phyloP scores from a whole-genome alignment of 2,113 vertebrate species.

The Cyphomyrus discorhynchus region DNA sequence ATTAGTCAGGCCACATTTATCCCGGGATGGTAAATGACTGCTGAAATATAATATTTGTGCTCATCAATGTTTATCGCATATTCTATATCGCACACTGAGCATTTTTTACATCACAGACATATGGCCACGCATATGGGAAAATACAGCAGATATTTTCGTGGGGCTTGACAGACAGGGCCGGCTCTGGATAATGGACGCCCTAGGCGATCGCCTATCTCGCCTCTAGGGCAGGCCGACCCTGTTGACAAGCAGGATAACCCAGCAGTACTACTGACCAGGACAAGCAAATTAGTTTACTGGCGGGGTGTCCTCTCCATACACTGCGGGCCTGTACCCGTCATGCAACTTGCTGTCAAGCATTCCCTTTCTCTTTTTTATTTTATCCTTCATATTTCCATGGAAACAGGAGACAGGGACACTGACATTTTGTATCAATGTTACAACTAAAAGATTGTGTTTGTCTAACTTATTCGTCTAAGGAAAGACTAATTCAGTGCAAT shows the following conservation, averaged over 20 bases:
- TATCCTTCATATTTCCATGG: background rate
- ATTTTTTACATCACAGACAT: background rate
- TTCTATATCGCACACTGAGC: background rate
- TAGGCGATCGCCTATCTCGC: background rate
- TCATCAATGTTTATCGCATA: background rate
- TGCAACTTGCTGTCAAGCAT: background rate
- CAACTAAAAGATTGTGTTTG: background rate
- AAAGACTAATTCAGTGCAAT: background rate
- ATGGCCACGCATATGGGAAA: background rate
- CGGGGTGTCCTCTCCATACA: background rate
- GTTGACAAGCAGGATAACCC: background rate
- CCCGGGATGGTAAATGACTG: background rate
- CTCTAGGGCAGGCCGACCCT: background rate
- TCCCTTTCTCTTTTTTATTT: background rate
- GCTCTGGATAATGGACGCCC: background rate
- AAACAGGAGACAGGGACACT: background rate
- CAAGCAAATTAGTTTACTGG: background rate
- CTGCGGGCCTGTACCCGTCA: background rate
- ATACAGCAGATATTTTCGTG: background rate
- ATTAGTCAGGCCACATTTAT: constrained; percentile 10
- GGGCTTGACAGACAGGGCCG: background rate
- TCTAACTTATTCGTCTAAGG: background rate
- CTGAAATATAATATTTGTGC: background rate
- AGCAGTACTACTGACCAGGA: background rate
- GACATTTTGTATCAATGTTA: background rate